phyloP scores from a whole-genome alignment of 1,140 invertebrate genomes.

The Aphis craccivora region DNA sequence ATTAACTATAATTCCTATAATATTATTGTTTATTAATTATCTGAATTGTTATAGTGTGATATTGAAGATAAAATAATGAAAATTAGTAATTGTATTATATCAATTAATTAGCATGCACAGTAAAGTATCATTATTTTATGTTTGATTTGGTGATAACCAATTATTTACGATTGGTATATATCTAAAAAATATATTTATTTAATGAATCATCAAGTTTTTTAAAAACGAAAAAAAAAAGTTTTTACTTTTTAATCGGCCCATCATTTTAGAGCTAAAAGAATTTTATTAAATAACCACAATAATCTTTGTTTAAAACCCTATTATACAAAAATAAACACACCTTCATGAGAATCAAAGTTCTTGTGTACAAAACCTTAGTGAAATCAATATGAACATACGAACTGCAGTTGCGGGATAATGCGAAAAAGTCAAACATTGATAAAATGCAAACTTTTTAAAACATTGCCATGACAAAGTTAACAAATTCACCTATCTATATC shows the following conservation, averaged over 20 bases:
- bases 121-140: not conserved
- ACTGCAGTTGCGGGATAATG: too few relatives aligned
- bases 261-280: not conserved
- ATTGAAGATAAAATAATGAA: not conserved
- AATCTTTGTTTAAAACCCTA: not conserved
- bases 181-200: not conserved
- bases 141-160: too few relatives aligned
- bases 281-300: not conserved
- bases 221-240: not conserved
- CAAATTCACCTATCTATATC: too few relatives aligned
- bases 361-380: not conserved
- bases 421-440: too few relatives aligned
- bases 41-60: not conserved
- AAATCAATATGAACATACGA: not conserved
- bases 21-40: not conserved
- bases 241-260: not conserved
- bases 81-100: not conserved
- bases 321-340: not conserved
- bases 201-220: not conserved
- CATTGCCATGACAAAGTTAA: too few relatives aligned
- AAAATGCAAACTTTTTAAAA: too few relatives aligned
- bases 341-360: not conserved
- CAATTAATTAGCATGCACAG: not conserved
- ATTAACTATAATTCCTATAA: not conserved
- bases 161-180: too few relatives aligned